Percentiles rank a stretch among this genome's conserved stretches.
Conservation (phyloP, 2,888 invertebrate species). For the Agriopis leucophaearia region DNA sequence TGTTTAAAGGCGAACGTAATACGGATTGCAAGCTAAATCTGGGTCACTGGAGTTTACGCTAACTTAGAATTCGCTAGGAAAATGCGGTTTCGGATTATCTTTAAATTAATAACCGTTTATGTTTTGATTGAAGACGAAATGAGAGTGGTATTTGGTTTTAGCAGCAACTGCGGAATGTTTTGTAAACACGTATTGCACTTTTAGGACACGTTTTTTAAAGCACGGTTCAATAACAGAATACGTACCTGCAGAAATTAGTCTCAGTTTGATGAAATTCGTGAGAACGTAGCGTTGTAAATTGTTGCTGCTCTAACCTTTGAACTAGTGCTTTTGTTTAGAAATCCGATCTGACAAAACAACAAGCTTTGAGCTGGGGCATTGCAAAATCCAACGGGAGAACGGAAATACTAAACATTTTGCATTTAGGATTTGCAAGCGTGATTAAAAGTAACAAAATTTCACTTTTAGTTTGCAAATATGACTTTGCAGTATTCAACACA, state of each 20-base stretch:
- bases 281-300: slow-evolving; percentile 15
- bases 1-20: slow-evolving; percentile 1
- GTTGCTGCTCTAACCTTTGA: slow-evolving; percentile 16
- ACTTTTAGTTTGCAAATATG: no score
- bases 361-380: slow-evolving; percentile 6
- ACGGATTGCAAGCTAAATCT: slow-evolving; percentile 17
- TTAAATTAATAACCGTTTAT: not conserved
- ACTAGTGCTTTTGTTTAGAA: slow-evolving; percentile 17
- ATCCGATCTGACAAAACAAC: slow-evolving; percentile 12
- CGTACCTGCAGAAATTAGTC: slow-evolving; percentile 3
- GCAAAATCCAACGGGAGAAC: not conserved
- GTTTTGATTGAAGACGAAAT: not conserved
- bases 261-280: slow-evolving; percentile 21
- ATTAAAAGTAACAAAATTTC: no score
- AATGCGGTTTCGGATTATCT: not conserved
- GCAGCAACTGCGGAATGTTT: no score
- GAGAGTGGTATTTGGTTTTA: not conserved
- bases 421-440: no score
- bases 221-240: not conserved
- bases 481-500: no score
- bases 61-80: slow-evolving; percentile 1
- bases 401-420: not conserved
- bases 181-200: not conserved
- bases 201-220: slow-evolving; percentile 8
- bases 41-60: slow-evolving; percentile 12